Evolutionary conservation across 2,113 vertebrate species (phyloP).

Genomic region (Bettongia penicillata): DNA sequence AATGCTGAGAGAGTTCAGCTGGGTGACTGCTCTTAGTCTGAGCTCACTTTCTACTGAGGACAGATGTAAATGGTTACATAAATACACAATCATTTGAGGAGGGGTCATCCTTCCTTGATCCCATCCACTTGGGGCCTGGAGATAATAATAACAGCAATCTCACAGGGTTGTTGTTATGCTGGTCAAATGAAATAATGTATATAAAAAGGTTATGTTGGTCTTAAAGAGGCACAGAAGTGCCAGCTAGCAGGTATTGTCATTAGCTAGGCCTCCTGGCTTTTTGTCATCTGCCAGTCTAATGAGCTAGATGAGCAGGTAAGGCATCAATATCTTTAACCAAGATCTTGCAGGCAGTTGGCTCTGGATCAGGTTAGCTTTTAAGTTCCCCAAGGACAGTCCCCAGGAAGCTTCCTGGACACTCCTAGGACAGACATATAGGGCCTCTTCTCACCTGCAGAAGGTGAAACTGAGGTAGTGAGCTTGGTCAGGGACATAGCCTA

Average conservation of each 20-base stretch:
- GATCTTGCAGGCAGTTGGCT: not conserved
- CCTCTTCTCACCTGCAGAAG: not conserved
- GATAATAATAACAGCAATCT: not conserved
- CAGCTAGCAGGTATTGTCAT: not conserved
- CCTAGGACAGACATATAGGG: not conserved
- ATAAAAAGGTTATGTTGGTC: not conserved
- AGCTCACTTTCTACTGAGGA: not conserved
- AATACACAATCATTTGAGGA: not conserved
- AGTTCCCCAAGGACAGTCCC: not conserved
- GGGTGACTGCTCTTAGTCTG: not conserved
- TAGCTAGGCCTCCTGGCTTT: not conserved
- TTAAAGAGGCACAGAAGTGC: not conserved
- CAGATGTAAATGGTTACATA: not conserved
- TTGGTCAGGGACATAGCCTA: not conserved
- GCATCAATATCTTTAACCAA: not conserved
- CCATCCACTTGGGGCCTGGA: not conserved
- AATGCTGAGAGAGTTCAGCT: not conserved
- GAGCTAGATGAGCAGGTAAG: not conserved
- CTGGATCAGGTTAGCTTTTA: not conserved
- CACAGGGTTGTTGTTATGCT: not conserved
- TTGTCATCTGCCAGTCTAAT: not conserved
- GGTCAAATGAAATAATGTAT: not conserved
- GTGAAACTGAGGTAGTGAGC: not conserved
- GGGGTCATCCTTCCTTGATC: not conserved
- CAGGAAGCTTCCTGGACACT: not conserved